These are phyloP conservation scores for Acrobasis repandana DNA, from an alignment of 2,888 invertebrate genomes.

Conservation along the genomic window DNA sequence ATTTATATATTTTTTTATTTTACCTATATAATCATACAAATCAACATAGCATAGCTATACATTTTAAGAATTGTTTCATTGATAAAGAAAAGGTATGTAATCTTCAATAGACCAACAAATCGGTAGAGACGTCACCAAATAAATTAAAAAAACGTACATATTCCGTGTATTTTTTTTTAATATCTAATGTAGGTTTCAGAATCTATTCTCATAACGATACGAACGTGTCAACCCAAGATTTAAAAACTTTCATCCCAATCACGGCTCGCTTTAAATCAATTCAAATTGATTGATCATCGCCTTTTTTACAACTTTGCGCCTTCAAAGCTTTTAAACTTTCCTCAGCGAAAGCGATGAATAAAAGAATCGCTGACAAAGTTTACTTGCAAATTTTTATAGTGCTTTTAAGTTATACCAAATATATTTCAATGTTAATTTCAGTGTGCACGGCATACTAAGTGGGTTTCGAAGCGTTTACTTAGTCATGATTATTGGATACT, in stretches of 20 bases:
- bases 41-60: too few species aligned
- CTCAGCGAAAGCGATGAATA: constrained; percentile 44
- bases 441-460: not conserved
- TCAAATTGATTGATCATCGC: constrained; percentile 56
- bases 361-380: constrained; percentile 37
- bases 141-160: too few species aligned
- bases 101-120: too few species aligned
- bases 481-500: too few species aligned
- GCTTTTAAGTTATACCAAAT: constrained; percentile 3
- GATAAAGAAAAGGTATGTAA: too few species aligned
- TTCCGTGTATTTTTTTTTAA: too few species aligned
- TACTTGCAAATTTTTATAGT: constrained; percentile 12
- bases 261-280: constrained; percentile 45
- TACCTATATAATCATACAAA: too few species aligned
- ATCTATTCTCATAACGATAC: too few species aligned
- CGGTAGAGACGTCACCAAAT: too few species aligned
- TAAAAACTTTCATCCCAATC: constrained; percentile 26
- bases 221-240: not conserved
- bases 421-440: not conserved
- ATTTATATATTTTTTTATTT: too few species aligned
- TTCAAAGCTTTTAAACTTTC: constrained; percentile 40
- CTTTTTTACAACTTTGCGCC: constrained; percentile 41
- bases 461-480: not conserved
- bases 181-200: too few species aligned
- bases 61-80: too few species aligned